Evolutionary conservation across 2,797 vertebrate genomes (phyloP).

Genomic region (Lepus townsendii): DNA sequence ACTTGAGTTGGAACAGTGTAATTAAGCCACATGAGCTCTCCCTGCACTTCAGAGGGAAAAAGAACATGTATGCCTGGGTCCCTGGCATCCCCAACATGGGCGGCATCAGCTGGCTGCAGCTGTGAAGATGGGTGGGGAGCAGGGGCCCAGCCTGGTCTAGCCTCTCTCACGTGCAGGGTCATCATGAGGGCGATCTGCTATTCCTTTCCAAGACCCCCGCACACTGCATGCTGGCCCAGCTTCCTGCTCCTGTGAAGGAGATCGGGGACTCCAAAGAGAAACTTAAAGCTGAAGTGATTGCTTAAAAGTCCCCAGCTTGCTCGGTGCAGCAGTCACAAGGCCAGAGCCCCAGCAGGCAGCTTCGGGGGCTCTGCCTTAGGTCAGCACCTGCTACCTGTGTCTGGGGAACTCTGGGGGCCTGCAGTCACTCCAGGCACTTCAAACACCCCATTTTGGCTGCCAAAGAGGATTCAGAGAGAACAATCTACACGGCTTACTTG

Average conservation of each 20-base stretch:
- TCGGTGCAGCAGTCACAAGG: background rate
- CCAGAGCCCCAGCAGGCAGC: background rate
- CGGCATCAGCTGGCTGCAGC: background rate
- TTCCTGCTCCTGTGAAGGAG: background rate
- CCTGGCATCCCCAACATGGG: background rate
- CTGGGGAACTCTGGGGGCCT: background rate
- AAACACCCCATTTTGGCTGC: background rate
- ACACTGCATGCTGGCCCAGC: background rate
- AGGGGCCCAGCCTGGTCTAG: background rate
- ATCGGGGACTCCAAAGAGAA: background rate
- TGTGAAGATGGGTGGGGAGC: background rate
- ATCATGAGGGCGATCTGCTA: rapidly evolving
- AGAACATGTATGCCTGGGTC: background rate
- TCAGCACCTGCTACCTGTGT: background rate
- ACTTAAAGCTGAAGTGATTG: background rate
- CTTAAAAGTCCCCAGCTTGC: background rate
- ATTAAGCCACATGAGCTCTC: conserved; percentile 22
- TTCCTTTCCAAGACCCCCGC: background rate
- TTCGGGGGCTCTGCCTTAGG: background rate
- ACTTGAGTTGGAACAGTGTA: conserved; percentile 38
- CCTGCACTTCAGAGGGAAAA: background rate
- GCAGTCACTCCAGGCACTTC: background rate
- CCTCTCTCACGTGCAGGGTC: background rate
- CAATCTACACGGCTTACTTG: rapidly evolving
- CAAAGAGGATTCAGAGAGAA: background rate